Evolutionary conservation across 2,113 vertebrate species (phyloP), one percentile per base, ranked within the genome.

Genomic region (Indicator maculatus): DNA sequence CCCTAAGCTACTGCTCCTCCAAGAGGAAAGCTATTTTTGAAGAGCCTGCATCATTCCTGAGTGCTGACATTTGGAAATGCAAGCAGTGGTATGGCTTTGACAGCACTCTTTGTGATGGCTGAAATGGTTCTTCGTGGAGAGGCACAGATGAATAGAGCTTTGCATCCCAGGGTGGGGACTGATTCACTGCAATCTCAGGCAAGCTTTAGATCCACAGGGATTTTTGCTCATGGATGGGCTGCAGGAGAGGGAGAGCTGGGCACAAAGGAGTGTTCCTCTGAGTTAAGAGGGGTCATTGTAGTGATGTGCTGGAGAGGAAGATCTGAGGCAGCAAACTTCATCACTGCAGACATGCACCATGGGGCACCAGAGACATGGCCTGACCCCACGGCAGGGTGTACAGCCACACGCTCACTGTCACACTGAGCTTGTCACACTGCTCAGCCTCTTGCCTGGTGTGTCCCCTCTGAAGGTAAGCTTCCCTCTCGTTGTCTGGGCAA

Each of bases 21-120:
- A 88, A 31, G 55, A 63, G 74, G n/a, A 92, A 83, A 63, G 13
- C 21, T 50, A 16, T 28, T 85, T 89, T 41, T 82, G 8, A 52
- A 73, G 14, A n/a, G 12, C 2, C 16, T 45, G 0, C 38, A 27
- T n/a, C 6, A 39, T 36, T 28, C 75, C 0, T 14, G 28, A 77
- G 26, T 20, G 45, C 41, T 71, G 67, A 33, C 10, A 44, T 9
- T 53, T 59, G 39, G 52, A 90, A 78, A 69, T 16, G 12, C 9
- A 70, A 73, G 13, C 3, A 5, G 2, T 52, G 50, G 9, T 27
- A 75, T 9, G 30, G 11, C 36, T 27, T 89, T 70, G 67, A 59
- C 52, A 85, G 33, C 5, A 4, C 12, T 52, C 4, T 44, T 94
- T 89, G 36, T 74, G 84, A 53, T 87, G 82, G 77, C 74, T 93